Conservation (phyloP, 2,113 vertebrate genomes). For the Microtus pennsylvanicus region DNA sequence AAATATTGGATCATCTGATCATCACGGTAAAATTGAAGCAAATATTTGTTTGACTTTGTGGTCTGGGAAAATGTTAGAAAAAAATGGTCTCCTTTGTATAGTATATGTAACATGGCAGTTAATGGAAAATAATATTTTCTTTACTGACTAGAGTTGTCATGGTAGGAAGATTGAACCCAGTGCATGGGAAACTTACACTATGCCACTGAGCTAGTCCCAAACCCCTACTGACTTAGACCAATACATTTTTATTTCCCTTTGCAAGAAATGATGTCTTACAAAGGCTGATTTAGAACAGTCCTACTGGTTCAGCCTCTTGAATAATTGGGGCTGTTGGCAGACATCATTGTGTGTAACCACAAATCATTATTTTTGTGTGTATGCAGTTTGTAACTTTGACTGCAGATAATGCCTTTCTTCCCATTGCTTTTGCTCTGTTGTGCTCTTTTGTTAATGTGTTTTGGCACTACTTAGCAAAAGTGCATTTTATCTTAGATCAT, state of each 20-base stretch:
- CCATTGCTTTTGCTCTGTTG: not conserved
- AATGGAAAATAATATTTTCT: slow-evolving; percentile 53
- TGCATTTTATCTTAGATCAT: slow-evolving; percentile 51
- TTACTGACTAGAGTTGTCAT: slow-evolving; percentile 30
- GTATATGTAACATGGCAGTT: not conserved
- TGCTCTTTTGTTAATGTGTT: slow-evolving; percentile 32
- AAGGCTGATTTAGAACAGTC: not conserved
- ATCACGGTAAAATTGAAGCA: slow-evolving; percentile 89
- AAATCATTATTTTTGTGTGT: slow-evolving; percentile 24
- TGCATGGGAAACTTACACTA: not conserved
- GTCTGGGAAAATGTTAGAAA: slow-evolving; percentile 58
- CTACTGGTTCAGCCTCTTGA: not conserved
- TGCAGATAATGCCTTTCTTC: not conserved
- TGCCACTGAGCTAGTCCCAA: not conserved
- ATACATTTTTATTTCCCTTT: not conserved
- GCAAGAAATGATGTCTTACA: not conserved
- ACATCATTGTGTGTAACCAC: not conserved
- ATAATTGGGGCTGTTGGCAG: too few species aligned
- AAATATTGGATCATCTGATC: slow-evolving; percentile 88
- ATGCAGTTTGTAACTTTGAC: not conserved
- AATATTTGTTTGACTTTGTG: slow-evolving; percentile 74
- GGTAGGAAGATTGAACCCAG: slow-evolving; percentile 16
- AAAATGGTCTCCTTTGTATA: not conserved
- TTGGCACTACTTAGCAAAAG: slow-evolving; percentile 1
- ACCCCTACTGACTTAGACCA: not conserved